Evolutionary conservation across 2,888 invertebrate species (phyloP).

Genomic region (Amblyjoppa fuscipennis): DNA sequence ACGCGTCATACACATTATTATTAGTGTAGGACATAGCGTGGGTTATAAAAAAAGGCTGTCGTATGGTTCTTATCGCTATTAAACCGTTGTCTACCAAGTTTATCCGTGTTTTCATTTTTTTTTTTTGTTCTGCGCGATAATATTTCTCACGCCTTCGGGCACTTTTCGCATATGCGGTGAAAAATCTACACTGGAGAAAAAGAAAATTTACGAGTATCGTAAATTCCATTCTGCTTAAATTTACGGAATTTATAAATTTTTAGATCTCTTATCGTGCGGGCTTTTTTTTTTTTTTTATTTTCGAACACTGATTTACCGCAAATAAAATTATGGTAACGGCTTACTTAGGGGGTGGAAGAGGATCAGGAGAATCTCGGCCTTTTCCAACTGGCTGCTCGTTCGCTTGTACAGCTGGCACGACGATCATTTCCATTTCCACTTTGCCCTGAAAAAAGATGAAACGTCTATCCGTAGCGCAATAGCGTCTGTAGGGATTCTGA

Average conservation of each 20-base stretch:
- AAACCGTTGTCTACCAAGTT: constrained; percentile 40
- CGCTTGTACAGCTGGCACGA: constrained; percentile 88
- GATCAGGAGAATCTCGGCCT: constrained; percentile 88
- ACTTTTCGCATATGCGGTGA: not conserved
- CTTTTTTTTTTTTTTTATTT: not conserved
- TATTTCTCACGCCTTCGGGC: not conserved
- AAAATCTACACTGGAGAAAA: not conserved
- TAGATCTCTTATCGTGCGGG: not conserved
- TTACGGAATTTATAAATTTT: not conserved
- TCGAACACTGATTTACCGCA: not conserved
- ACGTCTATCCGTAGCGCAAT: constrained; percentile 40
- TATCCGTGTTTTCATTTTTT: not conserved
- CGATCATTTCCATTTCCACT: constrained; percentile 89
- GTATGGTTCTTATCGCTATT: constrained; percentile 49
- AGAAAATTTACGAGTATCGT: not conserved
- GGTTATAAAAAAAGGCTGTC: constrained; percentile 3
- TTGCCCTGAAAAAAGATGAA: constrained; percentile 87
- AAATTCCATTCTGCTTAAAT: not conserved
- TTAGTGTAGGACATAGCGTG: constrained; percentile 35
- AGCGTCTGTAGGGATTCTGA: not conserved
- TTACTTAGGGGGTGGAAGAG: constrained; percentile 89
- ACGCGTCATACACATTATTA: constrained; percentile 32
- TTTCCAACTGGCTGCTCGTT: constrained; percentile 88
- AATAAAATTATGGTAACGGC: constrained; percentile 69
- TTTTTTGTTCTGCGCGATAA: not conserved